Evolutionary conservation across 2,888 invertebrate species (phyloP).

Genomic region (Nephrocerus scutellatus): DNA sequence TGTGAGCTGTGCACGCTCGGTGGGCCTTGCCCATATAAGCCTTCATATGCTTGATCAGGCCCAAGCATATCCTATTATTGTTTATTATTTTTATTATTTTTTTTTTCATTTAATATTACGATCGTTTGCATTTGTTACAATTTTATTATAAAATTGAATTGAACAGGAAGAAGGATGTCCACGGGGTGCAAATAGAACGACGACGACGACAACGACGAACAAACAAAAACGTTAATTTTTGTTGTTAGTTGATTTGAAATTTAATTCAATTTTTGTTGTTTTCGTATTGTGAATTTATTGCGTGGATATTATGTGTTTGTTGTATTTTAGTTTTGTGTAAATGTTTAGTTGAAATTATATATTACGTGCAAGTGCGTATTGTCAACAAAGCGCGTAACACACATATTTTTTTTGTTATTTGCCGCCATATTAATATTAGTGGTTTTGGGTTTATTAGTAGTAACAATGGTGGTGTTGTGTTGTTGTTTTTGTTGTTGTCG

Average conservation of each 20-base stretch:
- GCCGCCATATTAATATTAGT: too few species aligned
- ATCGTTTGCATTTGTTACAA: too few species aligned
- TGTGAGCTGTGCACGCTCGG: constrained; percentile 78
- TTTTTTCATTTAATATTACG: constrained; percentile 19
- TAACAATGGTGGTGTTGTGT: constrained; percentile 16
- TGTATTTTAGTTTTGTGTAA: too few species aligned
- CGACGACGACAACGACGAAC: constrained; percentile 21
- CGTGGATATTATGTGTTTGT: too few species aligned
- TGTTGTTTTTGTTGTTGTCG: constrained; percentile 18
- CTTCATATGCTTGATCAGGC: constrained; percentile 88
- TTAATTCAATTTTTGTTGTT: constrained; percentile 6
- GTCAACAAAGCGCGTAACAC: too few species aligned
- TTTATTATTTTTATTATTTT: constrained; percentile 22
- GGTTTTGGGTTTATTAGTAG: constrained; percentile 15
- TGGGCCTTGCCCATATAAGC: constrained; percentile 86
- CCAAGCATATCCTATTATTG: constrained; percentile 57
- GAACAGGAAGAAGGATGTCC: too few species aligned
- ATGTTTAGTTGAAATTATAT: too few species aligned
- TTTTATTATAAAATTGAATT: too few species aligned
- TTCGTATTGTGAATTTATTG: too few species aligned
- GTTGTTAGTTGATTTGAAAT: constrained; percentile 8
- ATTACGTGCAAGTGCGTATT: too few species aligned
- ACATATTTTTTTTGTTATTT: too few species aligned
- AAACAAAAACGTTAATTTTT: constrained; percentile 13
- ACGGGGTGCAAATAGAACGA: too few species aligned